Percentiles rank a stretch among this genome's conserved stretches.
phyloP scores from a whole-genome alignment of 2,888 invertebrate genomes.

The Xylophagus ater region DNA sequence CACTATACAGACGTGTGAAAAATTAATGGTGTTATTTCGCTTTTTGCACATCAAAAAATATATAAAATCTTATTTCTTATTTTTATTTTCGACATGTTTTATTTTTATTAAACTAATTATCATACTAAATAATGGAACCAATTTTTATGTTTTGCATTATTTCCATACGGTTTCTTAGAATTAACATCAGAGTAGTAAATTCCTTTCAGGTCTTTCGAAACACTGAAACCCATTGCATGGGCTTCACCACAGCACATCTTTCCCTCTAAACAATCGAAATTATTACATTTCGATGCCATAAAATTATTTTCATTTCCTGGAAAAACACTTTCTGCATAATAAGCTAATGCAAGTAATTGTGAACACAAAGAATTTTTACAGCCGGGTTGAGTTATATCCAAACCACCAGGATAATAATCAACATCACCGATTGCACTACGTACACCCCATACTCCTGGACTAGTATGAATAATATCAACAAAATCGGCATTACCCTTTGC shows the following conservation, averaged over 20 bases:
- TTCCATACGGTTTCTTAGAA: conserved; percentile 25
- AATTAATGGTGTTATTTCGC: too few species aligned
- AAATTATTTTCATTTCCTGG: conserved; percentile 10
- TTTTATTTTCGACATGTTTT: too few species aligned
- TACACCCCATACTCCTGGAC: conserved; percentile 22
- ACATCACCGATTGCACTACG: conserved; percentile 23
- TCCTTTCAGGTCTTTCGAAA: conserved; percentile 26
- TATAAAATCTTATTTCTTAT: too few species aligned
- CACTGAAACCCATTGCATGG: conserved; percentile 31
- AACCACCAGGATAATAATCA: background rate
- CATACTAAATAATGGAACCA: too few species aligned
- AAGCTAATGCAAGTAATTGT: conserved; percentile 12
- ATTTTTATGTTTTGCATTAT: too few species aligned
- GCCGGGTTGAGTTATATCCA: conserved; percentile 7
- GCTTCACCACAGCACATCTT: conserved; percentile 26
- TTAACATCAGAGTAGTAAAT: conserved; percentile 34
- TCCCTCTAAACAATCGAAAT: too few species aligned
- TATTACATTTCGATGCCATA: too few species aligned
- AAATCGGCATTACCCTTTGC: conserved; percentile 10
- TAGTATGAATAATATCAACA: conserved; percentile 19
- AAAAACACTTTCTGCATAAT: conserved; percentile 14
- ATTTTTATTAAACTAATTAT: too few species aligned
- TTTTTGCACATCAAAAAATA: too few species aligned
- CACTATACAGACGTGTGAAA: too few species aligned
- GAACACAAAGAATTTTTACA: conserved; percentile 11